These are phyloP conservation scores for Eupithecia subfuscata DNA, from an alignment of 2,888 invertebrate species.

Conservation along the genomic window DNA sequence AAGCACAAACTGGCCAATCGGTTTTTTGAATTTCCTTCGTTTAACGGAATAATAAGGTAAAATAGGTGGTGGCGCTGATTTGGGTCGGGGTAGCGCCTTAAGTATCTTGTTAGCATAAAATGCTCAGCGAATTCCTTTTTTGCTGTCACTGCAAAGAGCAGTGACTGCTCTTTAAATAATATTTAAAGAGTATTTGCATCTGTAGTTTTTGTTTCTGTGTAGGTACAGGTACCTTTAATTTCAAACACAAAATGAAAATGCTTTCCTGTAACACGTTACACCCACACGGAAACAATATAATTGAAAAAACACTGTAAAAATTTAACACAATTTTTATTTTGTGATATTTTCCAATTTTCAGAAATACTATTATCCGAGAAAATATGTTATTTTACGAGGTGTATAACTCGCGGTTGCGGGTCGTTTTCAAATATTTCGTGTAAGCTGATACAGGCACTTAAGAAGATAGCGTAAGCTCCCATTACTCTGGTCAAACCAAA, in stretches of 20 bases:
- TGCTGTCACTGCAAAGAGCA: too few relatives aligned
- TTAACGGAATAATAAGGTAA: too few relatives aligned
- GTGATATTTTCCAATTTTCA: not conserved
- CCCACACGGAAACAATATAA: not conserved
- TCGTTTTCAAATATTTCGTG: slow-evolving; percentile 8
- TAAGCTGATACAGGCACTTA: slow-evolving; percentile 12
- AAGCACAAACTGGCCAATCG: too few relatives aligned
- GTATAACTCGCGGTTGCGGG: not conserved
- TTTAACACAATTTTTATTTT: not conserved
- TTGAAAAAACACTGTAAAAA: not conserved
- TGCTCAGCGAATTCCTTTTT: not conserved
- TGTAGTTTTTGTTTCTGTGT: not conserved
- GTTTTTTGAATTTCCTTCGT: too few relatives aligned
- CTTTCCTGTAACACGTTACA: not conserved
- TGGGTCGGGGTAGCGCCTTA: too few relatives aligned
- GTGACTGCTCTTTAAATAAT: too few relatives aligned
- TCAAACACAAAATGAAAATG: not conserved
- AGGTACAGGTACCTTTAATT: not conserved
- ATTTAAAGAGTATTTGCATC: not conserved
- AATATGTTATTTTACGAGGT: slow-evolving; percentile 1
- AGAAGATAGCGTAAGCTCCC: slow-evolving; percentile 5
- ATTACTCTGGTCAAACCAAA: slow-evolving; percentile 6
- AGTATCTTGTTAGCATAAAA: not conserved
- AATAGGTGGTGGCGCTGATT: too few relatives aligned
- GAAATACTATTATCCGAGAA: not conserved